Conservation (phyloP, 1,140 invertebrate genomes). For the Paraescarpia echinospica region DNA sequence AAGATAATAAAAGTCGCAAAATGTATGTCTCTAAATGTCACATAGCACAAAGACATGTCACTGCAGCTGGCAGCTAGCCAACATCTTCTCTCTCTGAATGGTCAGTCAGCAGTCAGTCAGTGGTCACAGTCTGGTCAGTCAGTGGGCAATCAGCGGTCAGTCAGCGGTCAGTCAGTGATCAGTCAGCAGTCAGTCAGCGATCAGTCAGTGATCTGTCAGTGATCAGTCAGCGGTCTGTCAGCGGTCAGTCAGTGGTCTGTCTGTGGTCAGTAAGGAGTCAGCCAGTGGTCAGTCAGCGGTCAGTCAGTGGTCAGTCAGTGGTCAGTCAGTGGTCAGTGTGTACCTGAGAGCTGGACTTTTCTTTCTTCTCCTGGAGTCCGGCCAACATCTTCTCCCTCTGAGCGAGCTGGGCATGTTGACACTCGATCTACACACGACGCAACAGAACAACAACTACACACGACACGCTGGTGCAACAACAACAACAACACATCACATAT, state of each 20-base stretch:
- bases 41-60: not conserved
- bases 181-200: not conserved
- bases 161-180: not conserved
- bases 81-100: no score
- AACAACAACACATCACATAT: no score
- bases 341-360: not conserved
- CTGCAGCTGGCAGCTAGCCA: no score
- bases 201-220: no score
- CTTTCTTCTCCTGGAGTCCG: conserved; percentile 37
- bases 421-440: conserved; percentile 35
- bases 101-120: not conserved
- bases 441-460: not conserved
- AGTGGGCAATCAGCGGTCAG: not conserved
- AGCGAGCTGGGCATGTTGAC: conserved; percentile 45
- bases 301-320: not conserved
- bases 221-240: no score
- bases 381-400: conserved; percentile 52
- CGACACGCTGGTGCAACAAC: no score
- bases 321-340: not conserved
- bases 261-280: not conserved
- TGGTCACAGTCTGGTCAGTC: no score
- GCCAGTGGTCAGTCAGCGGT: not conserved
- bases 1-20: no score
- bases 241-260: no score
- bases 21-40: not conserved